A percentile compares a stretch with the other conserved stretches of the same genome.
Evolutionary conservation across 2,888 invertebrate species (phyloP).

Genomic region (Pseudanteris insignis): DNA sequence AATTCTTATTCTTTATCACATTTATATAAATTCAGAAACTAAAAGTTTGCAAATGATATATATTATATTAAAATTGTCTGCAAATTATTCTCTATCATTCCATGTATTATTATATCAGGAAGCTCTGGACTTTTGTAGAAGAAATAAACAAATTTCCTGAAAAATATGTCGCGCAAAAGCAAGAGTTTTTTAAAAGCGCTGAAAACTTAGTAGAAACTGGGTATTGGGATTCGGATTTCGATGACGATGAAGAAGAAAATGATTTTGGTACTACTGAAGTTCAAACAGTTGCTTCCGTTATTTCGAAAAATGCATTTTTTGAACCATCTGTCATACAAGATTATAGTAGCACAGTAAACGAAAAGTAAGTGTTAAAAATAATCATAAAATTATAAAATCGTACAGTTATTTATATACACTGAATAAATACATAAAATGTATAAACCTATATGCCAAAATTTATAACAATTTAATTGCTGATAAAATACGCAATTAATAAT

Average conservation of each 20-base stretch:
- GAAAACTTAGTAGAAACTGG: conserved; percentile 54
- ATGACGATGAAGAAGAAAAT: conserved; percentile 40
- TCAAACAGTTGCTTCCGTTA: conserved; percentile 8
- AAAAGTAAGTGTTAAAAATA: conserved; percentile 13
- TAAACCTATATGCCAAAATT: no score
- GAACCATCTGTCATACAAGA: conserved; percentile 36
- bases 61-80: no score
- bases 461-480: no score
- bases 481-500: conserved; percentile 1
- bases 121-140: no score
- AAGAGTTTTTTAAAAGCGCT: conserved; percentile 32
- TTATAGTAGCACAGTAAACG: conserved; percentile 1
- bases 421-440: no score
- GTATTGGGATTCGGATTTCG: conserved; percentile 64
- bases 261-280: conserved; percentile 6
- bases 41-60: no score
- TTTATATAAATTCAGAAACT: no score
- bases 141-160: conserved; percentile 56
- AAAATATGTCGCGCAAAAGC: conserved; percentile 50
- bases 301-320: conserved; percentile 21
- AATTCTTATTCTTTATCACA: no score
- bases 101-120: no score
- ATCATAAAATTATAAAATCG: not conserved
- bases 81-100: no score
- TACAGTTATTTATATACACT: no score